Evolutionary conservation across 2,797 vertebrate genomes (phyloP).

Genomic region (Microcaecilia unicolor): DNA sequence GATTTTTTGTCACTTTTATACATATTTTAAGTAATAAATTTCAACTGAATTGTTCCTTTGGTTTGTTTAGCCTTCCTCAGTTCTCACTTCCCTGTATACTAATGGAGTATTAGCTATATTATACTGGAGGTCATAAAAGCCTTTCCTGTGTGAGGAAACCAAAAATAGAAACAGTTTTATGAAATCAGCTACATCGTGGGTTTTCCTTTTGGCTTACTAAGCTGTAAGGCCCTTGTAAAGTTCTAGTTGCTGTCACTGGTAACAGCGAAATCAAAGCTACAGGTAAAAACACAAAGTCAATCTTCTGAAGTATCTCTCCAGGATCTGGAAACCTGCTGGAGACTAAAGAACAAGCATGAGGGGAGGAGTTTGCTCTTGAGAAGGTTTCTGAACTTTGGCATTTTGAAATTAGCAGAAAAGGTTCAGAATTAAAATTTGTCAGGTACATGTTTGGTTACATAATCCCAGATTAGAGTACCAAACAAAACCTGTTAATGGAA

Average conservation of each 20-base stretch:
- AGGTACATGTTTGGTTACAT: slow-evolving; percentile 6
- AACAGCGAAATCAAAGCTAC: not conserved
- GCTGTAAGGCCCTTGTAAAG: slow-evolving; percentile 3
- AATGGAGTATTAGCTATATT: too few species aligned
- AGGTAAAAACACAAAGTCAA: too few species aligned
- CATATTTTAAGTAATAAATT: too few species aligned
- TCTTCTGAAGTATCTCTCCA: not conserved
- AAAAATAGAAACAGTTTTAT: too few species aligned
- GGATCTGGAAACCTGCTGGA: not conserved
- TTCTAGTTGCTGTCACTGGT: slow-evolving; percentile 15
- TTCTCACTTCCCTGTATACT: too few species aligned
- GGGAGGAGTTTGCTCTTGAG: not conserved
- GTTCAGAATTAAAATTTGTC: not conserved
- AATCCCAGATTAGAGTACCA: not conserved
- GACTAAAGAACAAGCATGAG: not conserved
- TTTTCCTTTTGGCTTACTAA: slow-evolving; percentile 13
- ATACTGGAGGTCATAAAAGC: too few species aligned
- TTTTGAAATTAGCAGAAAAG: not conserved
- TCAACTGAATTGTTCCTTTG: too few species aligned
- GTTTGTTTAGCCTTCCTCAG: too few species aligned
- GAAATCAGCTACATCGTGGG: not conserved
- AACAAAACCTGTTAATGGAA: slow-evolving; percentile 7
- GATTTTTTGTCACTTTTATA: too few species aligned
- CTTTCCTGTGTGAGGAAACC: too few species aligned
- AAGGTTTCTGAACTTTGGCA: not conserved